Conservation (phyloP, 2,888 invertebrate species). For the Tuta absoluta region DNA sequence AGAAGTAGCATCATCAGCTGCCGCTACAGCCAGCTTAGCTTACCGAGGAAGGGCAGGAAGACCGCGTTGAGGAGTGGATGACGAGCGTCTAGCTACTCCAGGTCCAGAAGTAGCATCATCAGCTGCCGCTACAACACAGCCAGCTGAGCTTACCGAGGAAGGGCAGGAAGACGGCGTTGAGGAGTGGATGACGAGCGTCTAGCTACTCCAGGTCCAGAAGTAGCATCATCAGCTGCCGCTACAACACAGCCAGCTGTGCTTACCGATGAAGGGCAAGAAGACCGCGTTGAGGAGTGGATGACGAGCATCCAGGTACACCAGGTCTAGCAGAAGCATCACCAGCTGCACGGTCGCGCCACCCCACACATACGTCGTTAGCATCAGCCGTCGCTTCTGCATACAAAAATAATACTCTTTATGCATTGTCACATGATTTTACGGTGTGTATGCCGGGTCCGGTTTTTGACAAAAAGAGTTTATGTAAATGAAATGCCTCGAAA, state of each 20-base stretch:
- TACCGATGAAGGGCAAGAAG: too few species aligned
- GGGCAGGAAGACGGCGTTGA: constrained; percentile 52
- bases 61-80: too few species aligned
- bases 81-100: too few species aligned
- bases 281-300: constrained; percentile 51
- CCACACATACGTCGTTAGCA: constrained; percentile 59
- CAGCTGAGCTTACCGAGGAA: constrained; percentile 50
- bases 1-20: too few species aligned
- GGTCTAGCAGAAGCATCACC: constrained; percentile 52
- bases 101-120: too few species aligned
- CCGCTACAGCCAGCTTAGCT: too few species aligned
- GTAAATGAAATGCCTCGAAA: too few species aligned
- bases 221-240: constrained; percentile 51
- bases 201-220: constrained; percentile 54
- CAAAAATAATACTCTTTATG: background rate
- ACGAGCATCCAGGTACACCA: constrained; percentile 52
- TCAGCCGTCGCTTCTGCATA: constrained; percentile 52
- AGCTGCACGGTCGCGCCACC: constrained; percentile 53
- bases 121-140: too few species aligned
- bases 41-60: too few species aligned
- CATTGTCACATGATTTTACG: too few species aligned
- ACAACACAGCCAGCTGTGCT: too few species aligned
- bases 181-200: constrained; percentile 51
- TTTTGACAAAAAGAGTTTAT: background rate
- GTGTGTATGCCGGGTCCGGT: too few species aligned